phyloP scores from a whole-genome alignment of 2,888 invertebrate species.

The Ditylenchus weischeri region DNA sequence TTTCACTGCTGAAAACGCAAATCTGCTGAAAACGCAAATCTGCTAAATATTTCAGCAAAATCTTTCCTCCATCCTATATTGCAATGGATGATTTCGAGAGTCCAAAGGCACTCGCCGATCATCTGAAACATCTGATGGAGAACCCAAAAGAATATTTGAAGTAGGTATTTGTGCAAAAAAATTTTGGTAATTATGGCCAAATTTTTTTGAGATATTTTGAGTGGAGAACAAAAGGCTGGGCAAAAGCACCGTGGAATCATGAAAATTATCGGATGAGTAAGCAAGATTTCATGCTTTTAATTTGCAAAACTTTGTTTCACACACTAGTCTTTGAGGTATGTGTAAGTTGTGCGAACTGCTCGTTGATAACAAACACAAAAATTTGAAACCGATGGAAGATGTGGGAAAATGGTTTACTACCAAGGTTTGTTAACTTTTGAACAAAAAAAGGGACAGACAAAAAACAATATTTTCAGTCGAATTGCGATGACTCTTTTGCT shows the following conservation, averaged over 20 bases:
- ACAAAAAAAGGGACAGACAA: too few species aligned
- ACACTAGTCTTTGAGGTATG: slow-evolving; percentile 24
- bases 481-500: too few species aligned
- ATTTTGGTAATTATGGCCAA: too few species aligned
- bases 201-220: slow-evolving; percentile 36
- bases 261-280: slow-evolving; percentile 48
- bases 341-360: slow-evolving; percentile 33
- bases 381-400: not conserved
- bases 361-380: slow-evolving; percentile 5
- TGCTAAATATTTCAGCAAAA: slow-evolving; percentile 32
- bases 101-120: slow-evolving; percentile 46
- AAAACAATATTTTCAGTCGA: too few species aligned
- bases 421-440: not conserved
- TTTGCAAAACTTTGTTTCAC: not conserved
- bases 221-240: slow-evolving; percentile 52
- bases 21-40: too few species aligned
- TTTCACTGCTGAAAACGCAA: not conserved
- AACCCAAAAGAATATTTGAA: slow-evolving; percentile 44
- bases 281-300: not conserved
- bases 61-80: slow-evolving; percentile 50
- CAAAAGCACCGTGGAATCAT: slow-evolving; percentile 51
- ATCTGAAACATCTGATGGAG: slow-evolving; percentile 33
- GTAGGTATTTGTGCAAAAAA: slow-evolving; percentile 8
- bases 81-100: slow-evolving; percentile 53
- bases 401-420: not conserved